Base-by-base conservation (phyloP, 2,113 vertebrate genomes). In the Crotalus helleri region DNA sequence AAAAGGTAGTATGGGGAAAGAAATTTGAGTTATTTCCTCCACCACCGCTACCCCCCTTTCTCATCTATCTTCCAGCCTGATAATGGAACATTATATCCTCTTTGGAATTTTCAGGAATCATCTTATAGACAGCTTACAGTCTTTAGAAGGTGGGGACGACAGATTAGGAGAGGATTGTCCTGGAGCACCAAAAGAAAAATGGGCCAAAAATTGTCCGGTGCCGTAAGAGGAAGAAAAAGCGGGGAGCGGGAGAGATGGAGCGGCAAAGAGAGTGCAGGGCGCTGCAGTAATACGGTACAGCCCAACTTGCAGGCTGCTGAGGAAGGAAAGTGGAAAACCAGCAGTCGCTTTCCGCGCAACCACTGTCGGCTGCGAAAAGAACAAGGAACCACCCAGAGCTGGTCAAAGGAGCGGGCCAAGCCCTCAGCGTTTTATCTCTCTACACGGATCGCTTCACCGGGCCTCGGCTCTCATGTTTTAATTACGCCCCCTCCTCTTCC, bases 41-140 rank as follows among this genome's bases (percentile, higher is more conserved):
- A 93, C 94, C 95, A 93, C 95, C 93, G 92, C 90, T 59, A 57
- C 90, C 88, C 94, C 91, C 81, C 55, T 91, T 53, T 92, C 55
- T 93, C 90, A 91, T 94, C 95, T 97, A 98, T 95, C 97, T 93
- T 88, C 95, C 95, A 89, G 95, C 93, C 95, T 74, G 95, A 94
- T 88, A 11, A 90, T 87, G 12, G 90, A 93, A 93, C 95, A 61
- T 93, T 93, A 95, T 95, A 94, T 94, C 93, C 92, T 95, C 94
- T 87, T 93, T 90, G 93, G 87, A 95, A 94, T 92, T 89, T 93
- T 91, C 93, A 87, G 95, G 96, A 95, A 88, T 96, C 97, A 97
- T 98, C 93, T 95, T 92, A 94, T 90, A 64, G 96, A 92, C 95
- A 88, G 95, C 92, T 95, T 95, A 88, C 88, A 94, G 89, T 94